Evolutionary conservation across 2,113 vertebrate genomes (phyloP).

Genomic region (Thymallus thymallus): DNA sequence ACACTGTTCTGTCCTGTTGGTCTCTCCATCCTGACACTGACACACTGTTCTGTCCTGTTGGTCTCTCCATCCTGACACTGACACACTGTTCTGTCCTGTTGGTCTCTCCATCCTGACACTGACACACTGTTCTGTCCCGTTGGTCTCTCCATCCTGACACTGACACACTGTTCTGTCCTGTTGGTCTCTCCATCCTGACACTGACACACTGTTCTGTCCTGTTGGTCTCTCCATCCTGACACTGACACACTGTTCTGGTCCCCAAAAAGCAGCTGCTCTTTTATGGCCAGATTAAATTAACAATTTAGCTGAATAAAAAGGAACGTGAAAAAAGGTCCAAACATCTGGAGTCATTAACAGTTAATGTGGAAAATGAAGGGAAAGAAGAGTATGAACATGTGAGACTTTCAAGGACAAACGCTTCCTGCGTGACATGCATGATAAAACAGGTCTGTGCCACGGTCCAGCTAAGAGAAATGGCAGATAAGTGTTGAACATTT

Average conservation of each 20-base stretch:
- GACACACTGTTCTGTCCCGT: too few relatives aligned
- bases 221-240: not conserved
- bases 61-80: too few relatives aligned
- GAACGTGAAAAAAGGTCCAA: slow-evolving; percentile 22
- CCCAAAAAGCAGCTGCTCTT: slow-evolving; percentile 52
- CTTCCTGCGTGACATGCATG: not conserved
- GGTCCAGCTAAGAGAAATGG: too few relatives aligned
- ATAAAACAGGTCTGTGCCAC: not conserved
- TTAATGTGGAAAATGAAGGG: slow-evolving; percentile 42
- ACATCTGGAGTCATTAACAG: slow-evolving; percentile 55
- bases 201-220: slow-evolving; percentile 9
- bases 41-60: too few relatives aligned
- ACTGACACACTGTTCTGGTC: slow-evolving; percentile 17
- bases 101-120: too few relatives aligned
- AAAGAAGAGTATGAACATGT: slow-evolving; percentile 15
- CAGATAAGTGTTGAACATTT: too few relatives aligned
- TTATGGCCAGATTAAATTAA: slow-evolving; percentile 54
- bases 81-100: too few relatives aligned
- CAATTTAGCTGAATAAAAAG: slow-evolving; percentile 47
- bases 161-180: too few relatives aligned
- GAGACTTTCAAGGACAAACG: slow-evolving; percentile 44
- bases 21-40: too few relatives aligned
- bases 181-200: not conserved
- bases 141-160: too few relatives aligned
- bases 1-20: too few relatives aligned